phyloP scores from a whole-genome alignment of 2,888 invertebrate genomes.

The Eupeodes latifasciatus region DNA sequence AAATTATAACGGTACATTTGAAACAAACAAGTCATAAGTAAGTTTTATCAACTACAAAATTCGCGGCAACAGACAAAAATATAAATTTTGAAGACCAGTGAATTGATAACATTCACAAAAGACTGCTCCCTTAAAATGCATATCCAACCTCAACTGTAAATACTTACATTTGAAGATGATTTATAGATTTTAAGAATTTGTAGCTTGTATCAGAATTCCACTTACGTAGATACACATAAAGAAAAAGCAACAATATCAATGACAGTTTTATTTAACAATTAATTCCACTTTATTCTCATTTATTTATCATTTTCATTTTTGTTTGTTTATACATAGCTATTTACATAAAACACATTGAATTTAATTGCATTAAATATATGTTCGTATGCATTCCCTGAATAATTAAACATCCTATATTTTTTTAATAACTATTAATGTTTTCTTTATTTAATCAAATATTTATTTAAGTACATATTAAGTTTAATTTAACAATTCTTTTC shows the following conservation, averaged over 20 bases:
- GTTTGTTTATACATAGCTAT: conserved; percentile 43
- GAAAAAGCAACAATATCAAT: not conserved
- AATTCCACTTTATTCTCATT: conserved; percentile 48
- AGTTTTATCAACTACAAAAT: too few relatives aligned
- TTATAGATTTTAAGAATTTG: too few relatives aligned
- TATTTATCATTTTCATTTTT: conserved; percentile 30
- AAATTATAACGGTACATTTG: too few relatives aligned
- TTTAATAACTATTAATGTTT: conserved; percentile 6
- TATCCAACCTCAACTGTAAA: too few relatives aligned
- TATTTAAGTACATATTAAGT: conserved; percentile 12
- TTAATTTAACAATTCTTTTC: conserved; percentile 6
- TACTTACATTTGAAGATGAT: too few relatives aligned
- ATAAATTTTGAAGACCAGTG: too few relatives aligned
- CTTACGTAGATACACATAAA: too few relatives aligned
- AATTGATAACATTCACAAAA: too few relatives aligned
- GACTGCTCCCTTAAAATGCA: too few relatives aligned
- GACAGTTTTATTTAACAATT: conserved; percentile 58
- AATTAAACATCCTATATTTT: conserved; percentile 56
- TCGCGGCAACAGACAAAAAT: too few relatives aligned
- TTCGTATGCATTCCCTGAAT: conserved; percentile 72
- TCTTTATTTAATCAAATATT: conserved; percentile 3
- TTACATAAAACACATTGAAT: conserved; percentile 62
- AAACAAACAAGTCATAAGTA: too few relatives aligned
- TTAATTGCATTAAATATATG: conserved; percentile 59
- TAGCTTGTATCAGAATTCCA: too few relatives aligned